A percentile compares a stretch with the other conserved stretches of the same genome.
phyloP scores from a whole-genome alignment of 2,113 vertebrate species.

The Sinocyclocheilus anophthalmus region DNA sequence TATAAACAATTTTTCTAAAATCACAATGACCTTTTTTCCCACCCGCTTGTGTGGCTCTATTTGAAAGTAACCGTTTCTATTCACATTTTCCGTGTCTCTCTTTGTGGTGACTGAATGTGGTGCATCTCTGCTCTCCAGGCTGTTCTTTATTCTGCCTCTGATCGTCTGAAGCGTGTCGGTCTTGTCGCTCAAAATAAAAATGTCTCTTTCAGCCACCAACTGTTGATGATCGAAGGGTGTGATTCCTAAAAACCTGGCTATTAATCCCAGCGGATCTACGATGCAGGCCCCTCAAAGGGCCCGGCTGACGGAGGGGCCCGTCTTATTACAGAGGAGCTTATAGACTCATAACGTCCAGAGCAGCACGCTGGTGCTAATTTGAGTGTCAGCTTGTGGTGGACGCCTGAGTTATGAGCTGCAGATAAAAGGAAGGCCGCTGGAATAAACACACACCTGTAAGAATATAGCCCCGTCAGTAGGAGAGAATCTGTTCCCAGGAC shows the following conservation, averaged over 20 bases:
- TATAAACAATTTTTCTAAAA: neutral
- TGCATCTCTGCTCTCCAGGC: neutral
- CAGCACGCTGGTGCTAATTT: conserved; percentile 67
- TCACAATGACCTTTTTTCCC: too few species aligned
- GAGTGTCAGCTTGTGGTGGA: conserved; percentile 67
- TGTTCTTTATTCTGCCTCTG: neutral
- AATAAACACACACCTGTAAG: neutral
- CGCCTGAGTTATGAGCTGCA: conserved; percentile 61
- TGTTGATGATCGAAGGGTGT: conserved; percentile 55
- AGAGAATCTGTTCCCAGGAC: neutral
- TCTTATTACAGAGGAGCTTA: conserved; percentile 51
- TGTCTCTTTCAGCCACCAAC: conserved; percentile 25
- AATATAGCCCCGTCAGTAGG: neutral
- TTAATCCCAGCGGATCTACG: conserved; percentile 67
- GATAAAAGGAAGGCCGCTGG: conserved; percentile 65
- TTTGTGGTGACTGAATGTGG: neutral
- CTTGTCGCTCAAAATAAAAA: neutral
- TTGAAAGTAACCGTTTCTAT: too few species aligned
- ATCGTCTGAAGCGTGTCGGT: neutral
- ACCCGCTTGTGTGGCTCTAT: too few species aligned
- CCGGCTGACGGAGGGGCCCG: conserved; percentile 20
- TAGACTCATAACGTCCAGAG: conserved; percentile 49
- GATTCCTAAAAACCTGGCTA: conserved; percentile 66
- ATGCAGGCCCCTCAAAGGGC: conserved; percentile 61
- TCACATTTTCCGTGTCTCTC: neutral